Base-by-base conservation (phyloP, 2,888 invertebrate species). In the Sphecodes monilicornis region DNA sequence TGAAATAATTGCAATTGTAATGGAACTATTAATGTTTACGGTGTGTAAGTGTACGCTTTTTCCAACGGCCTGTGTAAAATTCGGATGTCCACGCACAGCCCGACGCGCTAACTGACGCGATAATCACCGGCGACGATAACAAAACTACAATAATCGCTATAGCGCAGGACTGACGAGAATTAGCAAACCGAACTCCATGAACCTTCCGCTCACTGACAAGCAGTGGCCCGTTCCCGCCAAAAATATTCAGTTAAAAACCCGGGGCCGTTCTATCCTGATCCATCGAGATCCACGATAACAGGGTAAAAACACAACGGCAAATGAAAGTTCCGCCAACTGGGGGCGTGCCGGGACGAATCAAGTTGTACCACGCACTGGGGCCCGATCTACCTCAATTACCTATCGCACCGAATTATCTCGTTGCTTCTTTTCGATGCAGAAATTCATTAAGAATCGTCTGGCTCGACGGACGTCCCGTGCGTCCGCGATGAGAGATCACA, bases 331-430 rank as follows among this genome's bases (percentile, higher is more conserved):
- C 66, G 81, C 46, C 78, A 85, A 81, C 72, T 75, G 57, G 76
- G 75, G 86, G 85, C 86, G 85, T 86, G 86, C 79, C 86, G 73
- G 66, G 68, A 66, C 85, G 81, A 86, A 85, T 86, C 86, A 68
- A 76, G 81, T 68, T 73, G 69, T 66, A 78, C 57, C 26, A 46
- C 77, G 68, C 76, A 60, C 66, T 41, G 22, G 60, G 78, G 66
- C 54, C 60, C 73, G 76, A 86, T 84, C 85, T 85, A 85, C 78
- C 81, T 80, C 81, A 86, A 86, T 86, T 85, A 86, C 74, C 78
- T 85, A 81, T 86, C 86, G 76, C 46, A 29, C 68, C 60, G 70
- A 32, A 81, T 86, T 86, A 86, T 86, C 85, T 81, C 75, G 76
- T 57, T 64, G 82, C 81, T 76, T 32, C 72, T 71, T 80, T 32